Base-by-base conservation (phyloP, 2,113 vertebrate species). In the Trichomycterus rosablanca region DNA sequence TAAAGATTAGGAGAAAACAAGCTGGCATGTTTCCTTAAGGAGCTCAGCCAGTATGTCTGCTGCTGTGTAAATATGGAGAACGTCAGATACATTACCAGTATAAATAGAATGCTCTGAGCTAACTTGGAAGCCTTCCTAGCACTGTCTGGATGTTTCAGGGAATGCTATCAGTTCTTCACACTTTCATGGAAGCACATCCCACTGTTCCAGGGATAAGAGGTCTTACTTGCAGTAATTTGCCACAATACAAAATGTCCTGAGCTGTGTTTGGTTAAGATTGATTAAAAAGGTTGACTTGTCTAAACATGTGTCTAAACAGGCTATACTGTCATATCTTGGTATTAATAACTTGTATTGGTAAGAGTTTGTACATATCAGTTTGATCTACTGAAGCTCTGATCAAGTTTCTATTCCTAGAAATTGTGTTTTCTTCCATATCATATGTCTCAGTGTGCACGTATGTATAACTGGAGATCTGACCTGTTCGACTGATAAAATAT, bases 51-150 rank as follows among this genome's bases (percentile, higher is more conserved):
- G 35, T 45, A 28, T 40, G 30, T 58, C 12, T 44, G 10, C 32
- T 43, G 54, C 35, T 59, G 4, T 16, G 26, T 61, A 43, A 63
- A 67, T 35, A n/a, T n/a, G n/a, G n/a, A n/a, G n/a, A n/a, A n/a
- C n/a, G n/a, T n/a, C n/a, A n/a, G n/a, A n/a, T n/a, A n/a, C n/a
- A n/a, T n/a, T n/a, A n/a, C n/a, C n/a, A n/a, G n/a, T 53, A 63
- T 59, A 70, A 74, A 74, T 63, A 70, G 73, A 19, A 34, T 49
- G 54, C 15, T 16, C 19, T 63, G 63, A 73, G 58, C 65, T 10
- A 3, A 18, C 61, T 60, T 66, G 66, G 57, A 18, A 44, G 66
- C 53, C 67, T 63, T 40, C 48, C 54, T 42, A 54, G 65, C 46
- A 67, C 63, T 43, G 28, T 24, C 52, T 52, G 63, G 51, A 22